These are phyloP conservation scores for Siniperca obscura DNA, from an alignment of 2,797 vertebrate genomes.

Conservation along the genomic window DNA sequence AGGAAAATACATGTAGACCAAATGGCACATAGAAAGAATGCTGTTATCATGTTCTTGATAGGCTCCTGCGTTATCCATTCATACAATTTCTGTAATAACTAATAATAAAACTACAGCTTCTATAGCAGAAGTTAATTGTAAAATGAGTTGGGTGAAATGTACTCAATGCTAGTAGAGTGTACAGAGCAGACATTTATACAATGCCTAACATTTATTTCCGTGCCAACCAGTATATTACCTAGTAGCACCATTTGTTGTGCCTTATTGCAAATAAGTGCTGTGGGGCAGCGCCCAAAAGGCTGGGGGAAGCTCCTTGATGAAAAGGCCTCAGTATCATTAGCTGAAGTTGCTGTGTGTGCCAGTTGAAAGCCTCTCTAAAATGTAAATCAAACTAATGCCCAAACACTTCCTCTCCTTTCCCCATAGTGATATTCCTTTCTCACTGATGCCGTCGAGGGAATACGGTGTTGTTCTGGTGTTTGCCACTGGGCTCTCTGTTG, in stretches of 20 bases:
- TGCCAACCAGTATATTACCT: constrained; percentile 54
- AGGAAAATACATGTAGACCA: constrained; percentile 16
- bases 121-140: constrained; percentile 49
- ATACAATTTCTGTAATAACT: constrained; percentile 40
- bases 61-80: constrained; percentile 23
- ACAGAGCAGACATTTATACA: constrained; percentile 47
- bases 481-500: constrained; percentile 41
- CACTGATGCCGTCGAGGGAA: constrained; percentile 63
- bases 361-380: constrained; percentile 73
- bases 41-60: constrained; percentile 29
- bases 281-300: constrained; percentile 56
- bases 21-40: constrained; percentile 11
- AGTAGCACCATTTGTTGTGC: constrained; percentile 64
- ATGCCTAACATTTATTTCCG: constrained; percentile 51
- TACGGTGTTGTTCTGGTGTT: constrained; percentile 47
- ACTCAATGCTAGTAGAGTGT: constrained; percentile 50
- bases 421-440: constrained; percentile 54
- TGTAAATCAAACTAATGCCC: constrained; percentile 78
- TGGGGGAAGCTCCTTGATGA: constrained; percentile 67
- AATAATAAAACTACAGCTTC: constrained; percentile 33
- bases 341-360: constrained; percentile 63
- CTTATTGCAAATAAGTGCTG: constrained; percentile 68
- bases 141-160: constrained; percentile 59
- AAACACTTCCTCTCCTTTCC: constrained; percentile 59
- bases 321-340: constrained; percentile 74